phyloP scores from a whole-genome alignment of 53 echinoderm and acorn worm genomes.

The Arbacia lixula region DNA sequence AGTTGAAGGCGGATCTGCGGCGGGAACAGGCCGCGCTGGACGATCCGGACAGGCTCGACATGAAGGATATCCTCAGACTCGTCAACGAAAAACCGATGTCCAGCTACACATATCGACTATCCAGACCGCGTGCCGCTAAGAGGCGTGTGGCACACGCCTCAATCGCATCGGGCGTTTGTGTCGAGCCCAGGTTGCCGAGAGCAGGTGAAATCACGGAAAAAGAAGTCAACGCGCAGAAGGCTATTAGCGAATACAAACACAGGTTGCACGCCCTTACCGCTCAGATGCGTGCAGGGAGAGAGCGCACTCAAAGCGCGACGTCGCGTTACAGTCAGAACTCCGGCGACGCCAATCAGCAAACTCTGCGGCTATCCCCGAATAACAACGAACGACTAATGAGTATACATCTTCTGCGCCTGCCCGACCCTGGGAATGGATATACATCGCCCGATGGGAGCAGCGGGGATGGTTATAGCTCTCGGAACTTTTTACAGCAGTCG shows the following conservation, averaged over 20 bases:
- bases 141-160: constrained; percentile 33
- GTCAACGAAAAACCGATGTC: neutral
- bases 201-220: neutral
- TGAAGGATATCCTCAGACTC: constrained; percentile 20
- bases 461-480: neutral
- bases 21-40: constrained; percentile 7
- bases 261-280: constrained; percentile 32
- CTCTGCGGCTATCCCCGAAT: constrained; percentile 24
- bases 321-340: neutral
- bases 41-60: constrained; percentile 49
- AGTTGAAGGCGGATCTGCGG: constrained; percentile 27
- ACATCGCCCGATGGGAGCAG: constrained; percentile 9
- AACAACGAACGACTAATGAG: constrained; percentile 4
- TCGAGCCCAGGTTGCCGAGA: neutral
- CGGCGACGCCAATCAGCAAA: neutral
- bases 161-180: neutral
- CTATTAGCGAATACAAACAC: constrained; percentile 48
- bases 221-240: constrained; percentile 29
- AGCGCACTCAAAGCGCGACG: constrained; percentile 15
- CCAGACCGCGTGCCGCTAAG: constrained; percentile 30
- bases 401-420: constrained; percentile 27
- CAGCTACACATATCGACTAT: neutral
- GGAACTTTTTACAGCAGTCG: neutral
- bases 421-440: constrained; percentile 10
- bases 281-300: constrained; percentile 27